A percentile compares a stretch with the other conserved stretches of the same genome.
Evolutionary conservation across 2,113 vertebrate species (phyloP).

Genomic region (Silurus asotus): DNA sequence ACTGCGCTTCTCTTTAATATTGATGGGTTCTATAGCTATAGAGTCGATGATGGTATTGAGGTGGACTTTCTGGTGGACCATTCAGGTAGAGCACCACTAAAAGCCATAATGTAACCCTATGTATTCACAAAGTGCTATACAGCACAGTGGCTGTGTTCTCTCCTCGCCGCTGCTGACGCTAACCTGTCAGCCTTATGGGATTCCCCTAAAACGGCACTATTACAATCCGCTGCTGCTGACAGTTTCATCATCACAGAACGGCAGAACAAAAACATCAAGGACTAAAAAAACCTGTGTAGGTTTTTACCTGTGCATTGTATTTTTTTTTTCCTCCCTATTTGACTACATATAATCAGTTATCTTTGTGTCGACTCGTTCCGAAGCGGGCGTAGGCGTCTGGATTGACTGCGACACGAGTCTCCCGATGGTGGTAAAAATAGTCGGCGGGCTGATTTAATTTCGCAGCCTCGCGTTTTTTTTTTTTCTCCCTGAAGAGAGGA

Average conservation of each 20-base stretch:
- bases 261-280: background rate
- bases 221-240: background rate
- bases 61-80: too few species aligned
- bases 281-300: background rate
- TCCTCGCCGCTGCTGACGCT: too few species aligned
- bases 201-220: background rate
- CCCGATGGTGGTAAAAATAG: slow-evolving; percentile 33
- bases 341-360: background rate
- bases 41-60: too few species aligned
- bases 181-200: background rate
- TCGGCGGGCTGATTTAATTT: slow-evolving; percentile 37
- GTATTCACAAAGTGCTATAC: too few species aligned
- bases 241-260: background rate
- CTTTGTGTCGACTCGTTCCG: background rate
- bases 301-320: background rate
- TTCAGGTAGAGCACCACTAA: too few species aligned
- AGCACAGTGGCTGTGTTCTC: too few species aligned
- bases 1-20: too few species aligned
- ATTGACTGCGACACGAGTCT: slow-evolving; percentile 10
- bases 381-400: background rate
- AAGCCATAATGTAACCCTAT: too few species aligned
- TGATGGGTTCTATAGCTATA: too few species aligned
- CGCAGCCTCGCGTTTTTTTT: background rate
- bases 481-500: slow-evolving; percentile 36
- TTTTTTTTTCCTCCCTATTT: slow-evolving; percentile 5